Evolutionary conservation across 2,888 invertebrate genomes (phyloP).

Genomic region (Dasypolia templi): DNA sequence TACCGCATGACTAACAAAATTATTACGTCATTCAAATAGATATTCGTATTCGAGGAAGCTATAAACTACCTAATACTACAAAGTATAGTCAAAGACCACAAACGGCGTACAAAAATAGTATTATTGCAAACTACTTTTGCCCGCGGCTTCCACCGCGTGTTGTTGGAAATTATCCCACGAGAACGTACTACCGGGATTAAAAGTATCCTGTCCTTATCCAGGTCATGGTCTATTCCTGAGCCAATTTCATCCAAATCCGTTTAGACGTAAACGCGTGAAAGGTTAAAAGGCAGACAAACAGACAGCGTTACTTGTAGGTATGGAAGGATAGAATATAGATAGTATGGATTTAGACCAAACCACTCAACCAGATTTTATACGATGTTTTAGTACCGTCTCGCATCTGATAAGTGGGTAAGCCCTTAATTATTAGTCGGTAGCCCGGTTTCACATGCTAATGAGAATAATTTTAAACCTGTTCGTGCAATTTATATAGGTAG

Average conservation of each 20-base stretch:
- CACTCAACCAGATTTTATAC: slow-evolving; percentile 3
- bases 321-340: background rate
- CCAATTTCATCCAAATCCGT: background rate
- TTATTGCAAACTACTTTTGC: background rate
- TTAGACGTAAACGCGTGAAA: background rate
- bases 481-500: background rate
- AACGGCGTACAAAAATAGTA: slow-evolving; percentile 32
- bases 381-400: background rate
- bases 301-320: background rate
- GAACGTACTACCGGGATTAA: background rate
- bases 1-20: slow-evolving; percentile 27
- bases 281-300: background rate
- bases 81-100: slow-evolving; percentile 27
- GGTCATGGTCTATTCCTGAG: background rate
- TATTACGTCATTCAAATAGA: slow-evolving; percentile 20
- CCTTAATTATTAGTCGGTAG: slow-evolving; percentile 15
- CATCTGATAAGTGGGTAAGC: background rate
- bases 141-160: background rate
- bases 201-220: background rate
- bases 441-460: slow-evolving; percentile 7
- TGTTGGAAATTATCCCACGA: background rate
- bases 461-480: slow-evolving; percentile 44
- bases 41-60: background rate
- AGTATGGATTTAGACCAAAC: slow-evolving; percentile 1
- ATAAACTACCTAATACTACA: background rate